Base-by-base conservation (phyloP, 35 echinoderm and acorn worm species). In the Diadema setosum region DNA sequence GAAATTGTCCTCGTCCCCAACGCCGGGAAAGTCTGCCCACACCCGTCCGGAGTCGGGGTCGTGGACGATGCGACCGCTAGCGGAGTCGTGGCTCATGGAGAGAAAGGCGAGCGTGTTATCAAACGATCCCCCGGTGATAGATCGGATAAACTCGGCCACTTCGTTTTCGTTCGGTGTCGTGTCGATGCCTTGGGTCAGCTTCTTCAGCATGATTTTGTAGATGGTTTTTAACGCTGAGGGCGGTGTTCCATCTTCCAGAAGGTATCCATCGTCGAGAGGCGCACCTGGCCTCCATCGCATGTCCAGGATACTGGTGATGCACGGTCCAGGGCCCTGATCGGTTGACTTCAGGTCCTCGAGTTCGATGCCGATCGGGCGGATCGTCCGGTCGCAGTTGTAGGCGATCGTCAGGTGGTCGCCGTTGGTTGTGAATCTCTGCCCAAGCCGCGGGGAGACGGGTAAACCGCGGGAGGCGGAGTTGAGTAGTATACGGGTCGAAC, bases 61-160 rank as follows among this genome's bases (percentile, higher is more conserved):
- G 11, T 70, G 46, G 33, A 81, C 76, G 33, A 93, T 50, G 45
- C 32, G 63, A 25, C 91, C 91, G 35, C 60, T 61, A 18, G 85
- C 52, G 17, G 42, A 81, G 42, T 93, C 91, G 61, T 93, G 85
- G 40, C 91, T 93, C 91, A 93, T 93, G 14, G 91, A 87, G 18
- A 93, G 75, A 31, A 93, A 93, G 24, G 85, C 45, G 16, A 93
- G 42, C 5, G 91, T 88, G 64, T 93, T 87, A 43, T 93, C 65
- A 43, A 78, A 87, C 3, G 65, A 75, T 29, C 83, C 83, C 0
- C 75, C 91, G 30, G 49, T 93, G 27, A 74, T 88, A 33, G 78
- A 61, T 2, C 91, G 45, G 23, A 83, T 85, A 20, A 76, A 78
- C 75, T 93, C 90, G 46, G 65, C 42, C 70, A 85, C 42, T 26